phyloP scores from a whole-genome alignment of 2,888 invertebrate genomes.

The Agapetus fuscipes region DNA sequence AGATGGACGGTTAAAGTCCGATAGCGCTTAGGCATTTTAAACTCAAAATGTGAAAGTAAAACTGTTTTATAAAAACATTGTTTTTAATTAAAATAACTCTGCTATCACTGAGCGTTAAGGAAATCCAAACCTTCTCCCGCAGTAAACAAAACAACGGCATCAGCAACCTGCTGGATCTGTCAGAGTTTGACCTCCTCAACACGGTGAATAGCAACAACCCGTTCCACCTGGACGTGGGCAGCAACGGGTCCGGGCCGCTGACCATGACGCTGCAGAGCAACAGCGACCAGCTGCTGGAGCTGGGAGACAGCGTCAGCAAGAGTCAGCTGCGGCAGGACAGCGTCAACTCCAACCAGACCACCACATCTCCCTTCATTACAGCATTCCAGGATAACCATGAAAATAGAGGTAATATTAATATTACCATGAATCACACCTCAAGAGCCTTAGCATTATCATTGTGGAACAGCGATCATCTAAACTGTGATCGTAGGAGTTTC shows the following conservation, averaged over 20 bases:
- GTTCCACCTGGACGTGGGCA: slow-evolving; percentile 24
- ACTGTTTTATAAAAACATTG: background rate
- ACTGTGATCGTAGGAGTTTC: no score
- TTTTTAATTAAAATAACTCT: background rate
- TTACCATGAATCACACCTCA: background rate
- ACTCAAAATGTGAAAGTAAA: no score
- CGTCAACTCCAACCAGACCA: slow-evolving; percentile 20
- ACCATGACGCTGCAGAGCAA: slow-evolving; percentile 7
- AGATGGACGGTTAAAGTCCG: no score
- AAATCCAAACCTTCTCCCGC: slow-evolving; percentile 20
- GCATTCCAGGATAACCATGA: slow-evolving; percentile 22
- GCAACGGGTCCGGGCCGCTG: slow-evolving; percentile 13
- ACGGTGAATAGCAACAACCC: slow-evolving; percentile 31
- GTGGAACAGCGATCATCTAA: no score
- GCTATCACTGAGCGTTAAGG: background rate
- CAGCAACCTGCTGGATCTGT: slow-evolving; percentile 41
- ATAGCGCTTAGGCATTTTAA: no score
- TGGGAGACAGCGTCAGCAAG: slow-evolving; percentile 15
- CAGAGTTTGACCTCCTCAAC: slow-evolving; percentile 35
- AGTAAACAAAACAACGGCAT: slow-evolving; percentile 43
- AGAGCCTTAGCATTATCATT: background rate
- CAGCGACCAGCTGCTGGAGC: slow-evolving; percentile 15
- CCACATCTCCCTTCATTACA: slow-evolving; percentile 21
- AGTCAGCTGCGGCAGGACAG: slow-evolving; percentile 18
- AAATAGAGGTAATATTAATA: slow-evolving; percentile 18